A percentile compares a stretch with the other conserved stretches of the same genome.
phyloP scores from a whole-genome alignment of 2,888 invertebrate genomes.

The Watsonalla binaria region DNA sequence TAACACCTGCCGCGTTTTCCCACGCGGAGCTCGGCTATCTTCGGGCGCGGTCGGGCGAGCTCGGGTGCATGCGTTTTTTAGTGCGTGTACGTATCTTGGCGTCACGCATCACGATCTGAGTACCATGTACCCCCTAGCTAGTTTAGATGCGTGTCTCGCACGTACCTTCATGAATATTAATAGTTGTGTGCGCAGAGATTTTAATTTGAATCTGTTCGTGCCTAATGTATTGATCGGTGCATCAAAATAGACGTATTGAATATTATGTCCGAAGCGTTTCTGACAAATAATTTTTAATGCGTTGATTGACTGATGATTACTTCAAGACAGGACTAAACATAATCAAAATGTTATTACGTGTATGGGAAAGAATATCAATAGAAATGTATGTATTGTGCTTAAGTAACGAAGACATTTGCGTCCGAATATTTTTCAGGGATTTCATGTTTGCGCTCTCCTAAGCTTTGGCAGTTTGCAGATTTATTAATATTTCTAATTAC shows the following conservation, averaged over 20 bases:
- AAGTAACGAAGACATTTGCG: too few relatives aligned
- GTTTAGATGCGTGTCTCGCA: conserved; percentile 34
- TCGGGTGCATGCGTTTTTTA: conserved; percentile 47
- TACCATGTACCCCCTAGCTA: conserved; percentile 32
- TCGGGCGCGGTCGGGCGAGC: conserved; percentile 44
- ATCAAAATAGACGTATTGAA: neutral
- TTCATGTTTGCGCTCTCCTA: too few relatives aligned
- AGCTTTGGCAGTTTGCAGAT: too few relatives aligned
- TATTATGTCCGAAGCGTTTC: neutral
- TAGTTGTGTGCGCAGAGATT: conserved; percentile 9
- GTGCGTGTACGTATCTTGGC: conserved; percentile 30
- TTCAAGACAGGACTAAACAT: too few relatives aligned
- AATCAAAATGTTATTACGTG: too few relatives aligned
- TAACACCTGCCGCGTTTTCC: conserved; percentile 77
- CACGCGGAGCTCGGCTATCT: conserved; percentile 64
- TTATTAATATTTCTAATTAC: too few relatives aligned
- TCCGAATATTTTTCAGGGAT: too few relatives aligned
- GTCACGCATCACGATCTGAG: conserved; percentile 53
- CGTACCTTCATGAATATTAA: conserved; percentile 9
- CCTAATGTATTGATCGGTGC: neutral
- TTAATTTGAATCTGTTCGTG: neutral
- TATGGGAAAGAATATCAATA: too few relatives aligned
- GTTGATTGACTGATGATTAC: too few relatives aligned
- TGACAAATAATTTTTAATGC: neutral
- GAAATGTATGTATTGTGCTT: too few relatives aligned